Percentiles rank a stretch among this genome's conserved stretches.
Conservation (phyloP, 1,140 invertebrate genomes). For the Cherax destructor region DNA sequence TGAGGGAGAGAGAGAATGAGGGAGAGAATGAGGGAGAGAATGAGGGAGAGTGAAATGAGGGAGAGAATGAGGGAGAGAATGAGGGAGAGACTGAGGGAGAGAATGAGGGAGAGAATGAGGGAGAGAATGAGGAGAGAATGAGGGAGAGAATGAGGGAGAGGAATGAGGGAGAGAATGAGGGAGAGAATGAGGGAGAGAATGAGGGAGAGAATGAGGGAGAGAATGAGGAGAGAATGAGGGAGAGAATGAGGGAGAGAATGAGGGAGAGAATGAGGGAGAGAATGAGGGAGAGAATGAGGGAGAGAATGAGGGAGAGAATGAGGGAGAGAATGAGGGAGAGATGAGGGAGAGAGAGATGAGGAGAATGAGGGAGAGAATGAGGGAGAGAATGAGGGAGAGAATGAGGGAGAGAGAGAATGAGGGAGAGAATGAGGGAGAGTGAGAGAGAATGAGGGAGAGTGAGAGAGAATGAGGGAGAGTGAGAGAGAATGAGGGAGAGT, state of each 20-base stretch:
- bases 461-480: background rate
- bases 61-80: background rate
- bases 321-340: no score
- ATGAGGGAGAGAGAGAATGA: no score
- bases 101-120: background rate
- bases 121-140: slow-evolving; percentile 3
- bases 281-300: background rate
- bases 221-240: no score
- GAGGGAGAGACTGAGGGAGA: slow-evolving; percentile 2
- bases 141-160: background rate
- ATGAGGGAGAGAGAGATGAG: no score
- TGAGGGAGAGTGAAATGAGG: background rate
- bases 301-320: background rate
- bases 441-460: background rate
- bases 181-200: background rate
- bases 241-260: no score
- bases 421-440: background rate
- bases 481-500: background rate
- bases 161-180: no score
- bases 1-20: background rate
- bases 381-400: background rate
- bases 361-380: no score
- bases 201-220: no score
- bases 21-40: background rate
- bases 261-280: no score